Evolutionary conservation across 1,140 invertebrate genomes (phyloP), one percentile per base, ranked within the genome.

Genomic region (Meloidogyne chitwoodi): DNA sequence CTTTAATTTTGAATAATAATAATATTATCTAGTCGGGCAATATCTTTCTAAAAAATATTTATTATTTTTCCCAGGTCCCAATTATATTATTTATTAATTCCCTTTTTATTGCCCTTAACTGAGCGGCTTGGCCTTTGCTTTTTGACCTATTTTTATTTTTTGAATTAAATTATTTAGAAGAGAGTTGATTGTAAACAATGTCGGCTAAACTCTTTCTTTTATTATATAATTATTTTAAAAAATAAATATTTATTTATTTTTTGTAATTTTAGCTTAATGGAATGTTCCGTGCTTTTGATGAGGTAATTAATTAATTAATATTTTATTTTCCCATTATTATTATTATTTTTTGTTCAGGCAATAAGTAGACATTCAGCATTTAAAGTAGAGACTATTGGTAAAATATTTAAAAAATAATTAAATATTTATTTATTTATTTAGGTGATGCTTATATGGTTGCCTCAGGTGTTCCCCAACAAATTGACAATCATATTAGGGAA

Each of bases 371-470:
- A 82, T 62, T 62, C 78, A 68, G 69, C 70, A 22, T 82, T 84
- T 67, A 82, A 82, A 74, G 83, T 82, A 14, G 81, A 82, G 65
- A 82, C 81, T 22, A 82, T 82, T 38, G 81, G 81, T 81, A 24
- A 29, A n/a, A n/a, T n/a, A n/a, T 26, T 76, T 11, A 31, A 19
- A 12, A 19, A 44, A 22, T 38, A 56, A 26, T 14, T 12, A 19
- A 27, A 27, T 27, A 16, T 29, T 29, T 22, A 12, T 19, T 3
- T 62, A 12, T 41, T 26, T 29, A 67, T 76, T 77, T 26, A 80
- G 79, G 79, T 11, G 80, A 81, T 56, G 80, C 80, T 11, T 81
- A 81, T 56, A 81, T 81, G 81, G 81, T 84, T 27, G 81, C 81
- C 22, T 65, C 79, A 24, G 81, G 81, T 11, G 77, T 82, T 19